Evolutionary conservation across 2,113 vertebrate species (phyloP).

Genomic region (Dromiciops gliroides): DNA sequence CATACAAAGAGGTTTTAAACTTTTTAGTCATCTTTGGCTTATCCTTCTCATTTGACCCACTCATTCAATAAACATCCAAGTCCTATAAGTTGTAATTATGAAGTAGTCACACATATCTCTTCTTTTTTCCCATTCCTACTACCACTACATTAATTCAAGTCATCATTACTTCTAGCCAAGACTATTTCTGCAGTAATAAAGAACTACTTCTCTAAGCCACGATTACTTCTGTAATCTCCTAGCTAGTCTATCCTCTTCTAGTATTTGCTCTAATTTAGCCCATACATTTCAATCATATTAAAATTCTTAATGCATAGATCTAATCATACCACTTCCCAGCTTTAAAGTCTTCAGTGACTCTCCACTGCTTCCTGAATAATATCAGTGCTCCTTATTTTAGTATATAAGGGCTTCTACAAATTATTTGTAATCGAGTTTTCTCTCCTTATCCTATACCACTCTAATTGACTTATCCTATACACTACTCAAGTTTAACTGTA

Average conservation of each 20-base stretch:
- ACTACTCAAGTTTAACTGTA: background rate
- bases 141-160: background rate
- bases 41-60: no score
- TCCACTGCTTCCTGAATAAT: no score
- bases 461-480: background rate
- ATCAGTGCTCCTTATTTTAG: background rate
- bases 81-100: background rate
- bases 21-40: no score
- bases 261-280: background rate
- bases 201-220: background rate
- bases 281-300: background rate
- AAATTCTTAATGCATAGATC: background rate
- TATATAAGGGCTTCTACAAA: background rate
- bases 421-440: background rate
- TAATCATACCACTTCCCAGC: background rate
- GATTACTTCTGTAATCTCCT: background rate
- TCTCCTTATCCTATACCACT: background rate
- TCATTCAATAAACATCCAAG: background rate
- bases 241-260: background rate
- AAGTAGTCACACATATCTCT: background rate
- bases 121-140: background rate
- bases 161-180: background rate
- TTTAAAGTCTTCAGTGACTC: background rate
- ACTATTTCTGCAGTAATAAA: background rate
- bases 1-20: no score